phyloP scores from a whole-genome alignment of 2,113 vertebrate genomes.

The Spea bombifrons region DNA sequence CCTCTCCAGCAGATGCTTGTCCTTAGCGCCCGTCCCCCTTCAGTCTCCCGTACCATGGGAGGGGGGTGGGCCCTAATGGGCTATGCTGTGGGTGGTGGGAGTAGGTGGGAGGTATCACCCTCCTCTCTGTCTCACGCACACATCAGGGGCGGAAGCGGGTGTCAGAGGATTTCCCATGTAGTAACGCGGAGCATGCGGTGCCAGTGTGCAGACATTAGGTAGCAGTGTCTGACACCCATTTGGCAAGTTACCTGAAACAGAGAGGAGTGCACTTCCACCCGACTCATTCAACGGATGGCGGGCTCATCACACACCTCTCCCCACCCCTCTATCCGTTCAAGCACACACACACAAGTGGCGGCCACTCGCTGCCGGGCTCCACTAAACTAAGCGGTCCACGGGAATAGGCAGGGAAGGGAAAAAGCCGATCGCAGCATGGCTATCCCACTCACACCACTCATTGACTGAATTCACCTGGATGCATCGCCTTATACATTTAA shows the following conservation, averaged over 20 bases:
- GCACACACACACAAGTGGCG: too few relatives aligned
- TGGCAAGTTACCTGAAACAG: slow-evolving; percentile 1
- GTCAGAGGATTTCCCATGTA: slow-evolving; percentile 37
- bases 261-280: slow-evolving; percentile 58
- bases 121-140: slow-evolving; percentile 29
- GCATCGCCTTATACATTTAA: too few relatives aligned
- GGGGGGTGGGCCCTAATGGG: slow-evolving; percentile 37
- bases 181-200: slow-evolving; percentile 20
- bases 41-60: slow-evolving; percentile 42
- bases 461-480: too few relatives aligned
- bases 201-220: slow-evolving; percentile 27
- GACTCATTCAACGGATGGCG: neutral
- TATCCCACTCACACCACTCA: too few relatives aligned
- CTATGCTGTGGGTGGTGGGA: slow-evolving; percentile 21
- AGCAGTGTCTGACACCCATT: slow-evolving; percentile 18
- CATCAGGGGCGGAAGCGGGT: slow-evolving; percentile 22
- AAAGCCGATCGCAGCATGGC: too few relatives aligned
- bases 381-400: too few relatives aligned
- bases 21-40: slow-evolving; percentile 22
- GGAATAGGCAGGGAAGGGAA: too few relatives aligned
- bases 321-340: neutral
- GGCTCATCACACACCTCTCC: neutral
- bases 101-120: slow-evolving; percentile 23
- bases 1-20: neutral
- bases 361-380: too few relatives aligned